Evolutionary conservation across 2,113 vertebrate species (phyloP).

Genomic region (Carassius auratus): DNA sequence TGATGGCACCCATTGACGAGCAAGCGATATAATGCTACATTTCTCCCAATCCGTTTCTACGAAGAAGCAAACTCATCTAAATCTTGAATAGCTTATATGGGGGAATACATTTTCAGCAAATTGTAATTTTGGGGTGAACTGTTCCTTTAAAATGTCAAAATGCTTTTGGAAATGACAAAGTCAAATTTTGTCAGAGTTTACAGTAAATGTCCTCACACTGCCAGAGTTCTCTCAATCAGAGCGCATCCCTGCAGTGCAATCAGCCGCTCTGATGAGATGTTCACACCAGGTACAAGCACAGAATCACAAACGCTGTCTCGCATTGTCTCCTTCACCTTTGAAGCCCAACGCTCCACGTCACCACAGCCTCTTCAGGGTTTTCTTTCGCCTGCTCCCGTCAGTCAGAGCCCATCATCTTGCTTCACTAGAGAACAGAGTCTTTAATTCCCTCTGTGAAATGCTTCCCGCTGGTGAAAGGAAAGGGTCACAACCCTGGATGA

Average conservation of each 20-base stretch:
- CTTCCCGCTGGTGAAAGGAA: slow-evolving; percentile 34
- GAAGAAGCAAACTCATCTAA: no score
- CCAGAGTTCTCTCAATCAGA: slow-evolving; percentile 21
- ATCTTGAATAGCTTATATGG: background rate
- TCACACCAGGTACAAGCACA: slow-evolving; percentile 7
- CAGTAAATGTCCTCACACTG: background rate
- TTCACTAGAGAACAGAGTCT: slow-evolving; percentile 46
- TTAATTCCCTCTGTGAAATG: slow-evolving; percentile 47
- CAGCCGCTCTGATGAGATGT: slow-evolving; percentile 31
- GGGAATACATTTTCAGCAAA: background rate
- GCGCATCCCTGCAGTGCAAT: slow-evolving; percentile 1
- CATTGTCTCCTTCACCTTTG: slow-evolving; percentile 36
- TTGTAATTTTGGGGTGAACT: background rate
- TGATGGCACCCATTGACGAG: no score
- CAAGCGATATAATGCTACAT: no score
- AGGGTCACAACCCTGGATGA: slow-evolving; percentile 59
- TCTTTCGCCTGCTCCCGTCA: background rate
- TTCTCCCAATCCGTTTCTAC: no score
- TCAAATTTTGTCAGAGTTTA: slow-evolving; percentile 8
- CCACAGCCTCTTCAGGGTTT: background rate
- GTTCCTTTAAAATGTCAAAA: background rate
- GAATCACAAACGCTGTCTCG: slow-evolving; percentile 5
- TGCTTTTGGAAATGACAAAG: background rate
- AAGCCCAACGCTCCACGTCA: background rate
- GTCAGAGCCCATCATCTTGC: slow-evolving; percentile 30